Base-by-base conservation (phyloP, 2,888 invertebrate genomes). In the Oithona nana region DNA sequence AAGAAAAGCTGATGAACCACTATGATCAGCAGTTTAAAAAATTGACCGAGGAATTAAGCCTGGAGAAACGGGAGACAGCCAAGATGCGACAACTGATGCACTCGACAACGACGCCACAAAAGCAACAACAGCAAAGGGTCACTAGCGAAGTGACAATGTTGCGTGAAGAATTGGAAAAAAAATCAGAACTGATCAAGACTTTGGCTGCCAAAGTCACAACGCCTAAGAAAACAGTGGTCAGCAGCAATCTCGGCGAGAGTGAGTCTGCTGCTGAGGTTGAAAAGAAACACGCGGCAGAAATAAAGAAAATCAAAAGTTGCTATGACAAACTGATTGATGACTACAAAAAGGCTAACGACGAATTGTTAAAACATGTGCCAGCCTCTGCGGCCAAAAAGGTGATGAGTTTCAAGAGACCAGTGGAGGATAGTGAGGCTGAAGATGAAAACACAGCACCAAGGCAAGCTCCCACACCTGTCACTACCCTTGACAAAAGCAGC, bases 41-140 rank as follows among this genome's bases (percentile, higher is more conserved):
- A 28, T 59, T 59, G 51, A 57, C 39, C 30, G 59, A 63, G 3
- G 63, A 63, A 31, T 26, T 63, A 11, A 31, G 31, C 28, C 22
- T 56, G 8, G 39, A 57, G 51, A 28, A 52, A 13, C 59, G 52
- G 24, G 63, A 63, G 54, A 49, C 31, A 1, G 3, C 39, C 0
- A 50, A 57, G 31, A 26, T 63, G 24, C 63, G 63, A 1, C 59
- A 63, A 22, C 52, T 63, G 30, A 59, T 63, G 30, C 24, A 30
- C 26, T 29, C 51, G 2, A n/a, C n/a, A n/a, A 31, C 59, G 24
- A 57, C 63, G 13, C 63, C 63, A 1, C 16, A 11, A 4, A 59
- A 59, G 49, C 13, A 48, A 4, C 3, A 20, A 13, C 50, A 24
- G 1, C n/a, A 26, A 8, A 22, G 50, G n/a, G 13, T 16, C 13